A percentile compares a stretch with the other conserved stretches of the same genome.
These are phyloP conservation scores for Galagoides demidoff DNA, from an alignment of 2,797 vertebrate species.

Conservation along the genomic window DNA sequence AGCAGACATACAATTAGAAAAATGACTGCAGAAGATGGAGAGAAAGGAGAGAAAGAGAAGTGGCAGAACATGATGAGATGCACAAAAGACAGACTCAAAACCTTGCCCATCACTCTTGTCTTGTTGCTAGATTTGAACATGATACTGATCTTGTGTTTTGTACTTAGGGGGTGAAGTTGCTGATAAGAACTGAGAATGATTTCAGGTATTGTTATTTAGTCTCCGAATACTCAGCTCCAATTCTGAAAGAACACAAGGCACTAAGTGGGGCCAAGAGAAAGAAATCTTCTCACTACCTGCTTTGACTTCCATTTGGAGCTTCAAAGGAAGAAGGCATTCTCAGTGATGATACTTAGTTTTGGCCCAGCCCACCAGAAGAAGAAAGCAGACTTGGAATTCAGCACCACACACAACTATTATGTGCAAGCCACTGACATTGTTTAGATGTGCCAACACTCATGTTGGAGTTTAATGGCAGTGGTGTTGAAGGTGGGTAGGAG, in stretches of 20 bases:
- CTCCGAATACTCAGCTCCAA: neutral
- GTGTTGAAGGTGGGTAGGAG: neutral
- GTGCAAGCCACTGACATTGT: neutral
- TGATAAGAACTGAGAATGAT: neutral
- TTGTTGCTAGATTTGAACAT: neutral
- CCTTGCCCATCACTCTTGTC: neutral
- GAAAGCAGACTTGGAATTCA: neutral
- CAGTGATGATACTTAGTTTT: neutral
- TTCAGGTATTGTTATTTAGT: neutral
- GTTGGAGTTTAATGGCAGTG: neutral
- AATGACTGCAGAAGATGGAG: neutral
- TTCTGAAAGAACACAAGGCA: neutral
- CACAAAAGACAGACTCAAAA: neutral
- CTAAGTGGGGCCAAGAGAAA: neutral
- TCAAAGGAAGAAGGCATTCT: neutral
- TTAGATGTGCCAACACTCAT: neutral
- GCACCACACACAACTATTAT: neutral
- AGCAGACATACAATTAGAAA: neutral
- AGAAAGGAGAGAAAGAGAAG: too few species aligned
- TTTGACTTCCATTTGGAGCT: neutral
- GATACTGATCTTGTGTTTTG: neutral
- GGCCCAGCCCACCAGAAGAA: neutral
- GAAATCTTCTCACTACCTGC: neutral
- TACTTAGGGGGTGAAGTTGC: neutral
- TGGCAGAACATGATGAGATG: neutral